Base-by-base conservation (phyloP, 2,888 invertebrate species). In the Sinhomidia bicolor region DNA sequence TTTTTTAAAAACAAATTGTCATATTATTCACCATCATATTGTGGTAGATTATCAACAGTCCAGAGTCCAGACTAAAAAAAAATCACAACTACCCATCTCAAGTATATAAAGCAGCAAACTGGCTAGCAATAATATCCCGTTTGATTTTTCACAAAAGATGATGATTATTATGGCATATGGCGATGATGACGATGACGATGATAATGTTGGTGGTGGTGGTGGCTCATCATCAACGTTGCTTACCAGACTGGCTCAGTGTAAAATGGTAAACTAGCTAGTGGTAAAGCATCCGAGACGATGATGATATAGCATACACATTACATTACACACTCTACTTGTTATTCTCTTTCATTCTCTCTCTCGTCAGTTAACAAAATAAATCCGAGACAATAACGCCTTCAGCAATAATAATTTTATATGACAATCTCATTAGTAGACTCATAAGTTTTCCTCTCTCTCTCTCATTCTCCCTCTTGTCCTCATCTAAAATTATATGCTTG, bases 371-470 rank as follows among this genome's bases (percentile, higher is more conserved):
- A 80, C 74, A 62, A 81, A 87, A 74, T 88, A 80, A 76, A 88
- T 82, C 87, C 87, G 88, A 88, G 88, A 84, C 80, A 68, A 85
- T 87, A 86, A 80, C 60, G 90, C 91, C 91, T 83, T 65, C 54
- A 89, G 91, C 91, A 90, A 90, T 90, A 90, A 92, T 92, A 92
- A 92, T 92, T 92, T 91, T 91, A 92, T 91, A 92, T 91, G 92
- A 92, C 92, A 92, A 91, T 91, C 92, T 92, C 92, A 92, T 92
- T 92, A 92, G 91, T 85, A 74, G 84, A 89, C 85, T 79, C 85
- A 86, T 90, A 85, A 88, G 81, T 86, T 89, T 82, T 82, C 54
- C 68, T 41, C 65, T 65, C 17, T 80, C 62, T 57, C 23, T 23
- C 65, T 47, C 81, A 41, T n/a, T 60, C 65, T 62, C 80, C 62